phyloP scores from a whole-genome alignment of 2,888 invertebrate genomes.

The Hololepta plana region DNA sequence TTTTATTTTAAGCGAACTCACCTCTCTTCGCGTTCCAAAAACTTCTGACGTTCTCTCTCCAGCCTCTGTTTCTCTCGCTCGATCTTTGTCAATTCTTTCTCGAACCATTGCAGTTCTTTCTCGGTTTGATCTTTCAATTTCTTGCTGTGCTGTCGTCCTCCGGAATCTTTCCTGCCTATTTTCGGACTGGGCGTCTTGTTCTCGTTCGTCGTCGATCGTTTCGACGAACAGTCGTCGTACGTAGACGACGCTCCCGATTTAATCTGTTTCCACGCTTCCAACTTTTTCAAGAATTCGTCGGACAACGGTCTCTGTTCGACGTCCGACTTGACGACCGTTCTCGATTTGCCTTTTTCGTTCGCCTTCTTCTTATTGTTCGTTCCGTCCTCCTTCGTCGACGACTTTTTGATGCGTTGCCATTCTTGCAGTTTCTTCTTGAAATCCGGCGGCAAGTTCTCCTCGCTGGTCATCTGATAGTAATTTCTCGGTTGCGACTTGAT shows the following conservation, averaged over 20 bases:
- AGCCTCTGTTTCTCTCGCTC: slow-evolving; percentile 41
- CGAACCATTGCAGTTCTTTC: slow-evolving; percentile 37
- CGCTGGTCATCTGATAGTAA: slow-evolving; percentile 26
- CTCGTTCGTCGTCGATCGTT: slow-evolving; percentile 6
- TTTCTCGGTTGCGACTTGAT: slow-evolving; percentile 23
- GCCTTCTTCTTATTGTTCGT: slow-evolving; percentile 24
- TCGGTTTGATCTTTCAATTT: slow-evolving; percentile 26
- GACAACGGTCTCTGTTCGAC: slow-evolving; percentile 50
- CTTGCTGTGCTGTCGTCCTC: slow-evolving; percentile 17
- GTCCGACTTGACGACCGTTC: slow-evolving; percentile 32
- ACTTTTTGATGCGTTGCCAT: slow-evolving; percentile 60
- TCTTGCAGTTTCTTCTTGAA: slow-evolving; percentile 71
- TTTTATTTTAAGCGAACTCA: slow-evolving; percentile 15
- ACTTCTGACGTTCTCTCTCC: slow-evolving; percentile 41
- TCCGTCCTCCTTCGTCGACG: slow-evolving; percentile 14
- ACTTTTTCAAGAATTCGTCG: slow-evolving; percentile 67
- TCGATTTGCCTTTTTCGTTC: slow-evolving; percentile 42
- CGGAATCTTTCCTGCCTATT: slow-evolving; percentile 21
- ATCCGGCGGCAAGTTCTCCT: slow-evolving; percentile 59
- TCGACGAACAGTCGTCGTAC: slow-evolving; percentile 9
- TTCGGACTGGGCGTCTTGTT: slow-evolving; percentile 23
- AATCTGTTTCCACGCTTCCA: slow-evolving; percentile 73
- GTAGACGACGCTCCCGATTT: slow-evolving; percentile 32
- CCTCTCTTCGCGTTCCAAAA: slow-evolving; percentile 44
- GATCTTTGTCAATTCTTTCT: slow-evolving; percentile 37